Evolutionary conservation across 2,797 vertebrate genomes (phyloP).

Genomic region (Pangasius sanitwongsei): DNA sequence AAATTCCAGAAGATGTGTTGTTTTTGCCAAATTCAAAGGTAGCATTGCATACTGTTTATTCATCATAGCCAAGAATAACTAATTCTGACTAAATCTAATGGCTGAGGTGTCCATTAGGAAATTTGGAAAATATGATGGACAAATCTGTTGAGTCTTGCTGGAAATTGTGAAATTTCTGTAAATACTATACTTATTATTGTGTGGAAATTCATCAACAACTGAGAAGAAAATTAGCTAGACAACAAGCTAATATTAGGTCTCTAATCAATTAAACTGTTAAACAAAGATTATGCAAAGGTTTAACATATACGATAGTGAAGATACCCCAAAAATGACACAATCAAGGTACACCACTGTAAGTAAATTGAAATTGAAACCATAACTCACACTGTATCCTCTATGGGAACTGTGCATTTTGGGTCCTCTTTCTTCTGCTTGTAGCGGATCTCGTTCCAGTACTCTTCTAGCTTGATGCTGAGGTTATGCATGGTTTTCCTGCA

Average conservation of each 20-base stretch:
- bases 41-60: neutral
- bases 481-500: slow-evolving; percentile 83
- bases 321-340: neutral
- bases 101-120: neutral
- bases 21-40: neutral
- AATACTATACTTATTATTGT: neutral
- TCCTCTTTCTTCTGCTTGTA: slow-evolving; percentile 69
- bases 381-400: slow-evolving; percentile 79
- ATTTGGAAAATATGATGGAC: neutral
- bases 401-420: slow-evolving; percentile 68
- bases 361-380: neutral
- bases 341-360: neutral
- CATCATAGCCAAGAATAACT: neutral
- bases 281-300: neutral
- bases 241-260: neutral
- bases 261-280: neutral
- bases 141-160: neutral
- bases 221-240: neutral
- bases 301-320: neutral
- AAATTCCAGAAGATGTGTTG: neutral
- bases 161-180: neutral
- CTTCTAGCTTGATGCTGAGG: slow-evolving; percentile 86
- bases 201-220: neutral
- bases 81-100: neutral
- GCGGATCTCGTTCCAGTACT: slow-evolving; percentile 90